Conservation (phyloP, 1,140 invertebrate genomes). For the Bombyx mori region ASM3026992v2 NC_085114.1:2403501-2404000, state of each 20-base stretch:
- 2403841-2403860: conserved; percentile 53
- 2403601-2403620: neutral
- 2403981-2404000: too few relatives aligned
- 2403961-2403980: too few relatives aligned
- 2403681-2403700: conserved; percentile 74
- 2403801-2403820: conserved; percentile 65
- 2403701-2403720: conserved; percentile 69
- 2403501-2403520: too few relatives aligned
- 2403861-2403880: conserved; percentile 28
- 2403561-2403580: too few relatives aligned
- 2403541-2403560: too few relatives aligned
- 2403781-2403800: conserved; percentile 33
- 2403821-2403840: conserved; percentile 63
- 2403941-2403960: conserved; percentile 15
- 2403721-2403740: conserved; percentile 67
- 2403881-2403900: conserved; percentile 24
- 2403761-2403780: conserved; percentile 69
- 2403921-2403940: conserved; percentile 20
- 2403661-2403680: conserved; percentile 77
- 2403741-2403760: conserved; percentile 79
- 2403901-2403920: conserved; percentile 31
- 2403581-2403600: too few relatives aligned
- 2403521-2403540: too few relatives aligned
- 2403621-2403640: neutral
- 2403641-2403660: conserved; percentile 6